Conservation (phyloP, 2,888 invertebrate genomes). For the Acheta domesticus region DNA sequence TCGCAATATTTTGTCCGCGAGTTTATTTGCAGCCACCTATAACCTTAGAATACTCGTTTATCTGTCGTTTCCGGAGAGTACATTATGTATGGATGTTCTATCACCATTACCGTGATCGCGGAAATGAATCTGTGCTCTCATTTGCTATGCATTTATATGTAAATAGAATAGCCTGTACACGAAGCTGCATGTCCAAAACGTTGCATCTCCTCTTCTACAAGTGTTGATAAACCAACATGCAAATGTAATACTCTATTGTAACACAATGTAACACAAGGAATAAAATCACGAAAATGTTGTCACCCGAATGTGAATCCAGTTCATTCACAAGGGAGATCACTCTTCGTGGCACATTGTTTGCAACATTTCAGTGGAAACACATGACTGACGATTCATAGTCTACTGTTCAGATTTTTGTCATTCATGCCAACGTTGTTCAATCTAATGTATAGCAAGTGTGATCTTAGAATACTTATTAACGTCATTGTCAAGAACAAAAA, state of each 20-base stretch:
- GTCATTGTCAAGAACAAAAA: too few species aligned
- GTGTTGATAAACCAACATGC: constrained; percentile 4
- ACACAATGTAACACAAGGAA: neutral
- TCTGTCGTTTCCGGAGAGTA: neutral
- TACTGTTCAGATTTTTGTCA: too few species aligned
- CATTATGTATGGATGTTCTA: neutral
- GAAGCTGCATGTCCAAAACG: neutral
- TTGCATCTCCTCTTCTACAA: neutral
- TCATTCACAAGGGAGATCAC: neutral
- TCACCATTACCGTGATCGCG: neutral
- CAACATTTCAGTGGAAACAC: too few species aligned
- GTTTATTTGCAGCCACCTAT: too few species aligned
- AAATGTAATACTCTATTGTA: constrained; percentile 2
- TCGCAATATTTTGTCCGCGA: too few species aligned
- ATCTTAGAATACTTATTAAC: too few species aligned
- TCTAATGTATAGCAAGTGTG: too few species aligned
- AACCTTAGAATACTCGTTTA: too few species aligned
- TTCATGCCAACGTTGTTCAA: too few species aligned
- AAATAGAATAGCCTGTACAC: constrained; percentile 18
- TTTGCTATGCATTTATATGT: constrained; percentile 18
- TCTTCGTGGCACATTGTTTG: too few species aligned
- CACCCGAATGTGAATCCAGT: neutral
- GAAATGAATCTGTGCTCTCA: constrained; percentile 2
- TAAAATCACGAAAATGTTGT: constrained; percentile 4
- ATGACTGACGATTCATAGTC: too few species aligned